A percentile compares a stretch with the other conserved stretches of the same genome.
Conservation (phyloP, 2,888 invertebrate genomes). For the Nomada ruficornis region DNA sequence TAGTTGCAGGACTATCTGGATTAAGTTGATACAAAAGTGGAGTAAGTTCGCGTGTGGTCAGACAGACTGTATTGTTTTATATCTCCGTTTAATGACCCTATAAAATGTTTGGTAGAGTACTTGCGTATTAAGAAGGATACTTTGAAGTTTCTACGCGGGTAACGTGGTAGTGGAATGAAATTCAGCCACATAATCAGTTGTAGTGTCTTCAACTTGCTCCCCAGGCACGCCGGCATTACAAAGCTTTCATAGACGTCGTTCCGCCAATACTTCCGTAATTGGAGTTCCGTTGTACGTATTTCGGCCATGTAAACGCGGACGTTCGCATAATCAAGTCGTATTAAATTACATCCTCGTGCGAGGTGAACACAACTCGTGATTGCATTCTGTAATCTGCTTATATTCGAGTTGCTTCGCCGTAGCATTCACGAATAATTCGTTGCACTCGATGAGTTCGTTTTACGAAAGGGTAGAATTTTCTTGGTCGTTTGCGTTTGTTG, state of each 20-base stretch:
- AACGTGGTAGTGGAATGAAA: neutral
- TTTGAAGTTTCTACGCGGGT: too few relatives aligned
- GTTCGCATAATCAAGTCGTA: slow-evolving; percentile 42
- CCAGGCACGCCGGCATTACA: slow-evolving; percentile 9
- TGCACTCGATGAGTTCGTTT: too few relatives aligned
- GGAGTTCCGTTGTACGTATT: slow-evolving; percentile 38
- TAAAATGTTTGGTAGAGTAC: neutral
- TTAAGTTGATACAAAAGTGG: neutral
- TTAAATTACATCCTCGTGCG: slow-evolving; percentile 54
- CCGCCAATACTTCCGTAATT: slow-evolving; percentile 56
- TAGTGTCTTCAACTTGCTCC: slow-evolving; percentile 1
- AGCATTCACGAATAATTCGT: slow-evolving; percentile 1
- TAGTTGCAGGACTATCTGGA: too few relatives aligned
- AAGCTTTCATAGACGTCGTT: slow-evolving; percentile 38
- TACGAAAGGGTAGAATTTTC: too few relatives aligned
- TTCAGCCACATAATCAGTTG: slow-evolving; percentile 13
- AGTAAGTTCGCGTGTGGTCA: neutral
- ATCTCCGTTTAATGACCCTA: too few relatives aligned
- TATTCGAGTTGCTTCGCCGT: slow-evolving; percentile 13
- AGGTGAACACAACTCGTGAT: slow-evolving; percentile 47
- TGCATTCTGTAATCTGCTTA: slow-evolving; percentile 42
- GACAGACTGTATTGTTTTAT: neutral
- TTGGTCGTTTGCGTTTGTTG: too few relatives aligned
- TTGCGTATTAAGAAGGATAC: neutral
- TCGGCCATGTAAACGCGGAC: slow-evolving; percentile 29